A percentile compares a stretch with the other conserved stretches of the same genome.
Evolutionary conservation across 2,113 vertebrate species (phyloP).

Genomic region (Acanthochromis polyacanthus): DNA sequence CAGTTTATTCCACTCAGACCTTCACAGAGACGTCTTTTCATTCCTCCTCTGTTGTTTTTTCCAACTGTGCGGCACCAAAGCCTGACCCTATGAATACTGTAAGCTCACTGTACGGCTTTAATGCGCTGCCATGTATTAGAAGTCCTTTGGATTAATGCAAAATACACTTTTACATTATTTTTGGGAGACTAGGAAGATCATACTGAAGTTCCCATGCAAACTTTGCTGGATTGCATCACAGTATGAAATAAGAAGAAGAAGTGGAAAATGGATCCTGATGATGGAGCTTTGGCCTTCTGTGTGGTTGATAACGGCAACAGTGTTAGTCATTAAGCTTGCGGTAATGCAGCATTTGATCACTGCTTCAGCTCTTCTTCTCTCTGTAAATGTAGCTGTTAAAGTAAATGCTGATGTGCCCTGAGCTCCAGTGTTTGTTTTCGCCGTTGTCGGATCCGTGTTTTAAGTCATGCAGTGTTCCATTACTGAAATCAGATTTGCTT

Average conservation of each 20-base stretch:
- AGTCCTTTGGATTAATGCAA: slow-evolving; percentile 2
- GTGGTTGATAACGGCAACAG: neutral
- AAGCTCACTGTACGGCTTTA: slow-evolving; percentile 25
- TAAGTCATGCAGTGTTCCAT: slow-evolving; percentile 58
- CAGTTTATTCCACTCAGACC: slow-evolving; percentile 65
- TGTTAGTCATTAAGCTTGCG: neutral
- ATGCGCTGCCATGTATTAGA: slow-evolving; percentile 13
- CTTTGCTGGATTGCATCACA: neutral
- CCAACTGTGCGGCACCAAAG: slow-evolving; percentile 68
- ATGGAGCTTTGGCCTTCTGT: neutral
- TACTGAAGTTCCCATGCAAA: neutral
- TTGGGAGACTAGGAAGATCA: neutral
- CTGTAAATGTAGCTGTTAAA: slow-evolving; percentile 11
- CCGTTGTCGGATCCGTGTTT: slow-evolving; percentile 54
- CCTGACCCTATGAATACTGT: slow-evolving; percentile 57
- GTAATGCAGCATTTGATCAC: slow-evolving; percentile 1
- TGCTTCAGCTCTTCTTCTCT: slow-evolving; percentile 1
- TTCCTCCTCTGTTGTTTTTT: slow-evolving; percentile 80
- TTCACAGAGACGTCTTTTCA: slow-evolving; percentile 81
- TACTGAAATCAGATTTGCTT: slow-evolving; percentile 68
- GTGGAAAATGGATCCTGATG: slow-evolving; percentile 1
- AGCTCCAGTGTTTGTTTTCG: slow-evolving; percentile 46
- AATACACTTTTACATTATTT: neutral
- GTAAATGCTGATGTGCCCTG: slow-evolving; percentile 28
- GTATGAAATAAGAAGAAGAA: neutral